These are phyloP conservation scores for Leptopilina syphax DNA, from an alignment of 2,888 invertebrate species.

Conservation along the genomic window DNA sequence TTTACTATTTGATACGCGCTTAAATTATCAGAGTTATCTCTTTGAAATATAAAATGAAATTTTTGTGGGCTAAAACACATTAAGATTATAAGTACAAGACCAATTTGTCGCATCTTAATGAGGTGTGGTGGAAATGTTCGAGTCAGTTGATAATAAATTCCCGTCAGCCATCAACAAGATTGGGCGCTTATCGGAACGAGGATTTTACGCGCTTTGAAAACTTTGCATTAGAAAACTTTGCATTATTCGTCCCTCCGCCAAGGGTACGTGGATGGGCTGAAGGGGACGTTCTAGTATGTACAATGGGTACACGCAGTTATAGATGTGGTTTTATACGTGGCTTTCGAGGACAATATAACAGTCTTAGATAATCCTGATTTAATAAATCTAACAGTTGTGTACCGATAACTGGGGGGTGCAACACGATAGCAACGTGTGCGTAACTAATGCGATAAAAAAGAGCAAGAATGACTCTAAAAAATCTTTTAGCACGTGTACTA, in stretches of 20 bases:
- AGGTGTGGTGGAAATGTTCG: slow-evolving; percentile 43
- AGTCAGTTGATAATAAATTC: slow-evolving; percentile 63
- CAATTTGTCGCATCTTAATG: slow-evolving; percentile 23
- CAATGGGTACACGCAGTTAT: slow-evolving; percentile 57
- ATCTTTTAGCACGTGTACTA: not conserved
- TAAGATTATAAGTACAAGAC: not conserved
- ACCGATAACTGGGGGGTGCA: slow-evolving; percentile 56
- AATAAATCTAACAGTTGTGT: slow-evolving; percentile 77
- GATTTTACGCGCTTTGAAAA: slow-evolving; percentile 51
- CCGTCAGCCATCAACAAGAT: slow-evolving; percentile 65
- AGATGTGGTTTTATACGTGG: slow-evolving; percentile 73
- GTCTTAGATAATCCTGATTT: slow-evolving; percentile 77
- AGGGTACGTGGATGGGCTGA: slow-evolving; percentile 41
- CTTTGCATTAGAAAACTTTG: slow-evolving; percentile 56
- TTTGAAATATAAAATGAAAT: not conserved
- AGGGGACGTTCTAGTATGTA: slow-evolving; percentile 59
- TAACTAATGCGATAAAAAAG: slow-evolving; percentile 73
- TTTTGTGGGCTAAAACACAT: not conserved
- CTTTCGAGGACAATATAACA: slow-evolving; percentile 73
- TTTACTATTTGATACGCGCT: too few relatives aligned
- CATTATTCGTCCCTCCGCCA: slow-evolving; percentile 29
- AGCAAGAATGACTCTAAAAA: slow-evolving; percentile 42
- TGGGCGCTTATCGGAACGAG: slow-evolving; percentile 61
- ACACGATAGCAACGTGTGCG: slow-evolving; percentile 70
- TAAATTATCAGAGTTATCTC: too few relatives aligned